Base-by-base conservation (phyloP, 2,113 vertebrate genomes). In the Passer domesticus region DNA sequence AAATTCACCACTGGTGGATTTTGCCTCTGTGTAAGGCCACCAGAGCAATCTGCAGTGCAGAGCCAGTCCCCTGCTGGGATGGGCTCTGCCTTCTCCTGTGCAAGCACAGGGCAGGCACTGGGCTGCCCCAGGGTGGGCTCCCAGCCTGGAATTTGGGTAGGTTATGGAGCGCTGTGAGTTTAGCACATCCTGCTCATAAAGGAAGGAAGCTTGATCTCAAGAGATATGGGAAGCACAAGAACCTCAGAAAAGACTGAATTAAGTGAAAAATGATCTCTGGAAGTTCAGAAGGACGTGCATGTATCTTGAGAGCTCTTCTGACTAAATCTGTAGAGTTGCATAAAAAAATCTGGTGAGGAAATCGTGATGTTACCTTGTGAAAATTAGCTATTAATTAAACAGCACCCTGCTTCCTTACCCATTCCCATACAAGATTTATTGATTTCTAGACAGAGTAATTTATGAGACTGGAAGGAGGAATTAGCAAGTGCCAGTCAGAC, bases 401-500 rank as follows among this genome's bases (percentile, higher is more conserved):
- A 79, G 37, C 37, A 60, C n/a, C 0, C 1, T 79, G 35, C 23
- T 52, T 91, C 47, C 35, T 87, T 70, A 44, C 10, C 10, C 44
- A 10, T 75, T 75, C 23, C 68, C 1, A 0, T 59, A 1, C 47
- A 56, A 82, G 27, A 68, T 46, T 44, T 52, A 89, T 37, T 49
- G 56, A 75, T 87, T 94, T 84, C 62, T 75, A 87, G 89, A 43
- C 41, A 72, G 27, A 59, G 19, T 55, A 8, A 60, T 87, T 78
- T 82, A 67, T 81, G 84, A 52, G 47, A 24, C 66, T 68, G 74
- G 53, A 89, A 89, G 69, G 73, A 84, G 83, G 72, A 84, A 69
- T 73, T 69, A 64, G 11, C 41, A 52, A 33, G 27, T 82, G 78
- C 41, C 44, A 73, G 20, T 35, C 78, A 85, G 78, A 53, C 63